Evolutionary conservation across 1,140 invertebrate genomes (phyloP).

Genomic region (Colletes latitarsis): DNA sequence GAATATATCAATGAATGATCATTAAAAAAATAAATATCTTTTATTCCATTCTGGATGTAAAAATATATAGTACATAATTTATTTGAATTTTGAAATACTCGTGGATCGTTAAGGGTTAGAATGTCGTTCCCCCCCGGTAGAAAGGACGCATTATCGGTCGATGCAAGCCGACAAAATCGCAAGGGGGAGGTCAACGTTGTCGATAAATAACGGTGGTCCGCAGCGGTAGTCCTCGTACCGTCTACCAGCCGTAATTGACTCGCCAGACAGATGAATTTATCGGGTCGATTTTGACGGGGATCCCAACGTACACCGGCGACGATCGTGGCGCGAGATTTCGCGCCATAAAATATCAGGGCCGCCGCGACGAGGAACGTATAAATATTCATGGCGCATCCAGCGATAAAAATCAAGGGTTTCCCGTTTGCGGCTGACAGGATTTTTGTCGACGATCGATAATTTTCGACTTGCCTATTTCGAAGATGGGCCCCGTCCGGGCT

Average conservation of each 20-base stretch:
- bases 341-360: constrained; percentile 56
- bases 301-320: constrained; percentile 6
- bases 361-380: constrained; percentile 45
- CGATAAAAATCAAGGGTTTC: constrained; percentile 54
- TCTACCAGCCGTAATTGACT: constrained; percentile 53
- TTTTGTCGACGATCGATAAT: constrained; percentile 50
- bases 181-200: not conserved
- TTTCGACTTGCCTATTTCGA: constrained; percentile 52
- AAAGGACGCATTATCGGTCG: not conserved
- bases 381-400: constrained; percentile 66
- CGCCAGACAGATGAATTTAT: constrained; percentile 62
- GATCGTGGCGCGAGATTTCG: constrained; percentile 57
- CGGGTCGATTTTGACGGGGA: constrained; percentile 58
- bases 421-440: constrained; percentile 5
- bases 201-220: constrained; percentile 30
- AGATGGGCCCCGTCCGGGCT: not conserved
- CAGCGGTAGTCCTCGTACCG: constrained; percentile 8
- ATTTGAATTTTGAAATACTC: no score
- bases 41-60: no score
- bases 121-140: not conserved
- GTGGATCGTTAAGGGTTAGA: not conserved
- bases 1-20: no score
- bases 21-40: no score
- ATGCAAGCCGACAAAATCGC: not conserved
- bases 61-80: no score